A percentile compares a stretch with the other conserved stretches of the same genome.
Evolutionary conservation across 92 coral and sea anemone species (phyloP).

Genomic region (Galaxea fascicularis): DNA sequence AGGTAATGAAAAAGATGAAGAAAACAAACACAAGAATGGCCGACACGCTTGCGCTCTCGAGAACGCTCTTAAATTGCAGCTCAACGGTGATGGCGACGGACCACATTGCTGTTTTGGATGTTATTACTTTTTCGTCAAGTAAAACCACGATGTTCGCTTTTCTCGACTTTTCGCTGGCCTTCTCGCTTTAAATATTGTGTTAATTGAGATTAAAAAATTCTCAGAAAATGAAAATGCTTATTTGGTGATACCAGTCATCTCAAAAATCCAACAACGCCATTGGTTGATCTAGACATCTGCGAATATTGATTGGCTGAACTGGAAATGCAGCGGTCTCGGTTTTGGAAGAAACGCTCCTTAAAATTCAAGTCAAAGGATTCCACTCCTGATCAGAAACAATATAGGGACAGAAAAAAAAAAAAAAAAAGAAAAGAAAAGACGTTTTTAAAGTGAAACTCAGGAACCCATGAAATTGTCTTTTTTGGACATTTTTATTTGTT

Average conservation of each 20-base stretch:
- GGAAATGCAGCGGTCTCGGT: background rate
- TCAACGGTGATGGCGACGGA: slow-evolving; percentile 1
- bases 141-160: background rate
- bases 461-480: background rate
- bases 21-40: slow-evolving; percentile 4
- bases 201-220: background rate
- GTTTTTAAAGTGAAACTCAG: background rate
- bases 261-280: slow-evolving; percentile 1
- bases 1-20: background rate
- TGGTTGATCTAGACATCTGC: slow-evolving; percentile 35
- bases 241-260: background rate
- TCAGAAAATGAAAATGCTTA: slow-evolving; percentile 25
- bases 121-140: background rate
- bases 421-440: background rate
- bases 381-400: background rate
- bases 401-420: background rate
- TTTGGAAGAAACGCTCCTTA: background rate
- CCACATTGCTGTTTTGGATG: background rate
- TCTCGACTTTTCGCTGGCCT: background rate
- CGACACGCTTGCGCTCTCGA: slow-evolving; percentile 5
- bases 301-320: background rate
- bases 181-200: background rate
- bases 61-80: slow-evolving; percentile 7
- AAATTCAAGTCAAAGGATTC: background rate
- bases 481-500: background rate